These are phyloP conservation scores for Odontamblyopus lacepedii DNA, from an alignment of 2,797 vertebrate species.

Conservation along the genomic window DNA sequence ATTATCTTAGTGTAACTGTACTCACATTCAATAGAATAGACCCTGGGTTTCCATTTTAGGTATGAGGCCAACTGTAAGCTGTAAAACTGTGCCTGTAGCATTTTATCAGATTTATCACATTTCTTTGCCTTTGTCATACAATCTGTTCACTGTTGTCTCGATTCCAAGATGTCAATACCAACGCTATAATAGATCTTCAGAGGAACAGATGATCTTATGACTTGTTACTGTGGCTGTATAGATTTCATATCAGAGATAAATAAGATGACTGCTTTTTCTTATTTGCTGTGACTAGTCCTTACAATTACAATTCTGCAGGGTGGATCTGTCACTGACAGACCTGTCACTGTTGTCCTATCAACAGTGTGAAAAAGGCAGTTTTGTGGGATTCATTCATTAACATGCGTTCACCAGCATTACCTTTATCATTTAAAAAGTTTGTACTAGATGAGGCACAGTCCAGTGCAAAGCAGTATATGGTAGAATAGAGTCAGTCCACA, in stretches of 20 bases:
- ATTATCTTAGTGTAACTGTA: conserved; percentile 2
- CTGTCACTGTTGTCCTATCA: conserved; percentile 62
- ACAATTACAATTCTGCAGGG: conserved; percentile 16
- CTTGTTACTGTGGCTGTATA: neutral
- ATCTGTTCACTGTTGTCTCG: neutral
- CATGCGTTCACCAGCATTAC: conserved; percentile 45
- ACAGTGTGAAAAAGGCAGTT: conserved; percentile 31
- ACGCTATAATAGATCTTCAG: conserved; percentile 7
- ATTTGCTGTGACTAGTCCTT: neutral
- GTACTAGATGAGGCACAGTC: conserved; percentile 29
- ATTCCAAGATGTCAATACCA: conserved; percentile 10
- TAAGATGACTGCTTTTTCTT: neutral
- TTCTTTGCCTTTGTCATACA: neutral
- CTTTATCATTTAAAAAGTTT: conserved; percentile 41
- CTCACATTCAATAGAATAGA: conserved; percentile 1
- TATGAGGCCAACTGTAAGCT: conserved; percentile 5
- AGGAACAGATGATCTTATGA: neutral
- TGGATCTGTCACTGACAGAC: conserved; percentile 31
- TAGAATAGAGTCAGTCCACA: conserved; percentile 40
- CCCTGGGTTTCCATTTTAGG: neutral
- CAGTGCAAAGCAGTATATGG: conserved; percentile 38
- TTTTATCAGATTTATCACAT: neutral
- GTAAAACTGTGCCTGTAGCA: neutral
- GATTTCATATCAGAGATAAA: conserved; percentile 5
- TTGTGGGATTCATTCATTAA: conserved; percentile 65